These are phyloP conservation scores for Dissostichus mawsoni DNA, from an alignment of 2,113 vertebrate genomes.

Conservation along the genomic window DNA sequence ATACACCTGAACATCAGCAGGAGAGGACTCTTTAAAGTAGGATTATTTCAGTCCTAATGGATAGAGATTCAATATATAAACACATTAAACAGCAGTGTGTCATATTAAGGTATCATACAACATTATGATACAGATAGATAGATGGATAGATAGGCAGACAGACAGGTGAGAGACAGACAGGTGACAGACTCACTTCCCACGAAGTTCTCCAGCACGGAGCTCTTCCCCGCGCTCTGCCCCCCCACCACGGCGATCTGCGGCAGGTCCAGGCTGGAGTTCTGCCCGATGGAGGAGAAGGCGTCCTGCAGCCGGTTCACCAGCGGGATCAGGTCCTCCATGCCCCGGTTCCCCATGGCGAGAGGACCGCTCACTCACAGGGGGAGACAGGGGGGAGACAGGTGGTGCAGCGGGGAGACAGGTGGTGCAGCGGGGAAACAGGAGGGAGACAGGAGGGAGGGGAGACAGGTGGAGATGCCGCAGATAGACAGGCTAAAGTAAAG, in stretches of 20 bases:
- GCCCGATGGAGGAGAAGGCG: constrained; percentile 93
- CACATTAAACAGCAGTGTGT: too few relatives aligned
- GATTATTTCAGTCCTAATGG: too few relatives aligned
- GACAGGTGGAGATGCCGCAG: background rate
- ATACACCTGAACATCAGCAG: too few relatives aligned
- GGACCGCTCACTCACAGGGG: background rate
- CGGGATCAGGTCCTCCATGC: constrained; percentile 97
- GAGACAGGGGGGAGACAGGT: background rate
- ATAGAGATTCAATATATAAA: too few relatives aligned
- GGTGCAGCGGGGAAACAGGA: background rate
- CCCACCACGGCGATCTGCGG: constrained; percentile 98
- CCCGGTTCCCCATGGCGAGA: constrained; percentile 91
- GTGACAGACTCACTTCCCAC: constrained; percentile 88
- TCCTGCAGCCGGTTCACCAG: constrained; percentile 94
- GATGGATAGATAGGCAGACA: background rate
- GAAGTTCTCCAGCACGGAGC: constrained; percentile 98
- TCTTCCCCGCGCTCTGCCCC: constrained; percentile 96
- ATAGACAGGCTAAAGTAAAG: background rate
- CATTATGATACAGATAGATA: too few relatives aligned
- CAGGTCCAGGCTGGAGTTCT: constrained; percentile 92
- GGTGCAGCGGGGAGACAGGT: background rate
- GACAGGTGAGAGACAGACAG: background rate
- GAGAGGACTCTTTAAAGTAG: too few relatives aligned
- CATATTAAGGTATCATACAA: too few relatives aligned
- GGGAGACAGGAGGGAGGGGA: background rate